Conservation (phyloP, 2,888 invertebrate species). For the Amorpha juglandis region DNA sequence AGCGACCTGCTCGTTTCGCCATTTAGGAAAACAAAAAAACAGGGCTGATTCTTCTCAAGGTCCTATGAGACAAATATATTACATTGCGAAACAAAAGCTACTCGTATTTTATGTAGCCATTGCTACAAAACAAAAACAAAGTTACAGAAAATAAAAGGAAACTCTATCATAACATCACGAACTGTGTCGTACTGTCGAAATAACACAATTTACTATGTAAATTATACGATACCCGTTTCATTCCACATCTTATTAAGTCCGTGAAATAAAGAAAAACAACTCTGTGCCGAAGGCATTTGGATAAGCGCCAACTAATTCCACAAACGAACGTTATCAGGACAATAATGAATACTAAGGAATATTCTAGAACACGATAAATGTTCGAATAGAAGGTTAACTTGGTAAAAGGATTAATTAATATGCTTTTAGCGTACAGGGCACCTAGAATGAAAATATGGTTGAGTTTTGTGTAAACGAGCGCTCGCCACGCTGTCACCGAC, state of each 20-base stretch:
- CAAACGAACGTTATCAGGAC: conserved; percentile 15
- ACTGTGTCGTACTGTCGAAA: conserved; percentile 1
- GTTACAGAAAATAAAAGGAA: conserved; percentile 4
- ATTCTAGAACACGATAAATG: conserved; percentile 25
- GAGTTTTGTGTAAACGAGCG: not conserved
- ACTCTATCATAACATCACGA: not conserved
- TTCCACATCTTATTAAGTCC: conserved; percentile 21
- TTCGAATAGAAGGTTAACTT: conserved; percentile 15
- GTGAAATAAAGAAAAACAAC: conserved; percentile 23
- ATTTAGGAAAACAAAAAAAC: no score
- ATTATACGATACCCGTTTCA: conserved; percentile 18
- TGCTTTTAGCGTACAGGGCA: not conserved
- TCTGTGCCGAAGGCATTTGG: conserved; percentile 10
- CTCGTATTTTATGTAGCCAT: not conserved
- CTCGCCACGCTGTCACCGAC: not conserved
- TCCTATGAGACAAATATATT: not conserved
- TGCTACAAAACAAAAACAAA: not conserved
- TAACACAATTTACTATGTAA: conserved; percentile 24
- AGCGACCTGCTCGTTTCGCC: no score
- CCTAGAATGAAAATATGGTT: not conserved
- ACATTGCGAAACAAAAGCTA: not conserved
- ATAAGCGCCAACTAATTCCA: conserved; percentile 23
- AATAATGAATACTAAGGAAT: not conserved
- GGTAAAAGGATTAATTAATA: conserved; percentile 18
- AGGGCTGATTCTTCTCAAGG: no score